Conservation (phyloP, 1,140 invertebrate species). For the Macrobrachium nipponense region DNA sequence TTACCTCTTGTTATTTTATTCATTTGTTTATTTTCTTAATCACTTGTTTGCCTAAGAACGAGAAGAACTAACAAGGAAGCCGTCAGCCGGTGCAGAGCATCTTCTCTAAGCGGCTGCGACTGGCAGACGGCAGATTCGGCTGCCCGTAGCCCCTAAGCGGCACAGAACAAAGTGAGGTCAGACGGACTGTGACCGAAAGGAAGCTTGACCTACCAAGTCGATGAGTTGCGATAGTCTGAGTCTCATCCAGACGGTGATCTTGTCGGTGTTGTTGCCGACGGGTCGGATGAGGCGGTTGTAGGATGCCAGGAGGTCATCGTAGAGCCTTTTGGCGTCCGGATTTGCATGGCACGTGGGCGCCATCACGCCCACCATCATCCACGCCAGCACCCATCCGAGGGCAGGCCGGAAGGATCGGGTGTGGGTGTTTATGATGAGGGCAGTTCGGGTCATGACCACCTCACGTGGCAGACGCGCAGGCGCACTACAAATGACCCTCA, state of each 20-base stretch:
- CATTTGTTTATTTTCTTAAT: no score
- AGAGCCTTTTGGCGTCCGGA: constrained; percentile 91
- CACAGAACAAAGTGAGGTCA: background rate
- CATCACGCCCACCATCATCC: constrained; percentile 44
- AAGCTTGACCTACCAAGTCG: constrained; percentile 69
- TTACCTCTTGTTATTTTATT: no score
- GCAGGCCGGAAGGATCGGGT: constrained; percentile 45
- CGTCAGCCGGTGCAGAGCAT: background rate
- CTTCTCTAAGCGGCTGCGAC: background rate
- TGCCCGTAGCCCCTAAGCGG: background rate
- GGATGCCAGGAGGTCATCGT: constrained; percentile 94
- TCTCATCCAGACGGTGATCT: constrained; percentile 73
- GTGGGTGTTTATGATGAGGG: constrained; percentile 34
- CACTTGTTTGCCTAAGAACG: no score
- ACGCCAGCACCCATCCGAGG: constrained; percentile 57
- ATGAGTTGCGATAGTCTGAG: constrained; percentile 74
- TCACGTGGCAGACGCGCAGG: constrained; percentile 57
- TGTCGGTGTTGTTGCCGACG: constrained; percentile 71
- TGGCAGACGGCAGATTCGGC: background rate
- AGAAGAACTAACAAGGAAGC: no score
- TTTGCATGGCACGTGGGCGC: constrained; percentile 70
- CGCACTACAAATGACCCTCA: constrained; percentile 40
- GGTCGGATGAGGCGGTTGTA: constrained; percentile 85
- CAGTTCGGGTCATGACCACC: constrained; percentile 45
- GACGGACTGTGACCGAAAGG: no score